These are phyloP conservation scores for Tetraneura akinire DNA, from an alignment of 1,140 invertebrate species.

Conservation along the genomic window DNA sequence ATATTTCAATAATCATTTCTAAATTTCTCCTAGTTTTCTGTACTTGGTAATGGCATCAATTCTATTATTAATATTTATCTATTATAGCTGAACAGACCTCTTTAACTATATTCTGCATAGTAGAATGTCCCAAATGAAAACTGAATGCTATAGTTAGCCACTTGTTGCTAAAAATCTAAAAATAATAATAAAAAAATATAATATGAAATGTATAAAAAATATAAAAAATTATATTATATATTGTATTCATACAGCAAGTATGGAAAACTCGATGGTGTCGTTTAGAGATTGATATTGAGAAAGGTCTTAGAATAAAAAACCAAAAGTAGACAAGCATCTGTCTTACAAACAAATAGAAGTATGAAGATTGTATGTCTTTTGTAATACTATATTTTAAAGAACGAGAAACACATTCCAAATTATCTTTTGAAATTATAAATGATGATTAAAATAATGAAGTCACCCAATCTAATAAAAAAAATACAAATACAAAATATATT, in stretches of 20 bases:
- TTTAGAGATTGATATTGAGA: conserved; percentile 23
- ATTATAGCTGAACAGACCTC: background rate
- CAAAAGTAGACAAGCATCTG: conserved; percentile 30
- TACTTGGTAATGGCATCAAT: conserved; percentile 11
- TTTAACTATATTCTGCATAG: conserved; percentile 26
- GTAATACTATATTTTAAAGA: conserved; percentile 38
- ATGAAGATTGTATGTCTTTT: conserved; percentile 40
- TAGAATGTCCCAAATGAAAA: conserved; percentile 15
- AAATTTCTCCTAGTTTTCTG: conserved; percentile 55
- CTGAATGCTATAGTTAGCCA: conserved; percentile 3
- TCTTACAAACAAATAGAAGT: conserved; percentile 47
- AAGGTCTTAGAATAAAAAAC: conserved; percentile 14
- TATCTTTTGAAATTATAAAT: background rate
- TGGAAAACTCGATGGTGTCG: conserved; percentile 28
- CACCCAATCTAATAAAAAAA: background rate
- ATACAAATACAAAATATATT: background rate
- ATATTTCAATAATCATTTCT: conserved; percentile 60
- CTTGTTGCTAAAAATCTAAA: conserved; percentile 19
- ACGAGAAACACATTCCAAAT: background rate
- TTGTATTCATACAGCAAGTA: background rate
- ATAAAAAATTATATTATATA: background rate
- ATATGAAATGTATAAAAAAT: background rate
- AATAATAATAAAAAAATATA: background rate
- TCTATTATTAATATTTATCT: background rate
- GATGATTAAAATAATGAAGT: conserved; percentile 22